phyloP scores from a whole-genome alignment of 2,888 invertebrate species.

The Erannis defoliaria region DNA sequence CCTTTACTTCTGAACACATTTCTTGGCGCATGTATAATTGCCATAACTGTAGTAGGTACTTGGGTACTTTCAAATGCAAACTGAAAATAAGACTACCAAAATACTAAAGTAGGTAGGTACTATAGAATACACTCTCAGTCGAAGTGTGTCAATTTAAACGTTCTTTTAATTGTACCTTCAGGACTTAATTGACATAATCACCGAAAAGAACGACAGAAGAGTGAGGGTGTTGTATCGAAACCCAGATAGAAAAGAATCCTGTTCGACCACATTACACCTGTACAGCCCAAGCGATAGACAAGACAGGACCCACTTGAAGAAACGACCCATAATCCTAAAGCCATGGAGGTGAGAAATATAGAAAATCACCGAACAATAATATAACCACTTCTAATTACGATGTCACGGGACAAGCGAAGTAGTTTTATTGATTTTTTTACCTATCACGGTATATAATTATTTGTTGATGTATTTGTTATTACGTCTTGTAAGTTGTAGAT shows the following conservation, averaged over 20 bases:
- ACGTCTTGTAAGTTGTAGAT: conserved; percentile 55
- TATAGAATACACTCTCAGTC: no score
- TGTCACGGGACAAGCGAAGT: conserved; percentile 15
- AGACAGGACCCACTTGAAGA: not conserved
- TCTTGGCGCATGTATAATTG: no score
- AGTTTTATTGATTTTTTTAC: conserved; percentile 14
- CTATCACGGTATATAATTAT: conserved; percentile 3
- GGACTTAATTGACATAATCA: conserved; percentile 67
- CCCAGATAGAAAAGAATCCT: conserved; percentile 49
- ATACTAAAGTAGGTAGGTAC: no score
- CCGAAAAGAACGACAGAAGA: conserved; percentile 56
- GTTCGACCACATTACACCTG: conserved; percentile 40
- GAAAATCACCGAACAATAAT: not conserved
- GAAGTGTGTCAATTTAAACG: not conserved
- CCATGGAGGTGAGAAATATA: conserved; percentile 57
- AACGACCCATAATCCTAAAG: conserved; percentile 29
- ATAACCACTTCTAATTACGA: not conserved
- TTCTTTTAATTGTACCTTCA: conserved; percentile 47
- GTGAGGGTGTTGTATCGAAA: conserved; percentile 58
- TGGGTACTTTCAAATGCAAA: no score
- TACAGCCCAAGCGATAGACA: conserved; percentile 17
- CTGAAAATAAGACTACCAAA: no score
- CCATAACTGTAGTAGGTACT: no score
- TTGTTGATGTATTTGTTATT: conserved; percentile 42
- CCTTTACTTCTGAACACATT: no score